Percentiles rank a stretch among this genome's conserved stretches.
Evolutionary conservation across 2,888 invertebrate genomes (phyloP).

Genomic region (Plebejus anna): DNA sequence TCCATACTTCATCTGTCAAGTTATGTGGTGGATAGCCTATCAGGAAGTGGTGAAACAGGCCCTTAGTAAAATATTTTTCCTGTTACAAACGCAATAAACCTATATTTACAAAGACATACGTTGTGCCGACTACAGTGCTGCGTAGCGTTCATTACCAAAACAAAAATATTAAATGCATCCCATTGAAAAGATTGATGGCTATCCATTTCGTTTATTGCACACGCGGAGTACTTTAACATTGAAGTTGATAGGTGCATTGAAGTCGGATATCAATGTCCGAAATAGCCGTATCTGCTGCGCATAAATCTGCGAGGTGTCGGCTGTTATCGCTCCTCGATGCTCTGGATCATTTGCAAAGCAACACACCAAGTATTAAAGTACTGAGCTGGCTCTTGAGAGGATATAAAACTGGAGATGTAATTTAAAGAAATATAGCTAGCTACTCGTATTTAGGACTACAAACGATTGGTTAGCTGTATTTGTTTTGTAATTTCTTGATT

Average conservation of each 20-base stretch:
- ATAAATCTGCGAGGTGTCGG: conserved; percentile 76
- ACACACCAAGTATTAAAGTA: conserved; percentile 68
- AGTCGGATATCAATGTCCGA: conserved; percentile 70
- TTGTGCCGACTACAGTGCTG: background rate
- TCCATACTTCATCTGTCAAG: too few relatives aligned
- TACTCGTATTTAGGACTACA: too few relatives aligned
- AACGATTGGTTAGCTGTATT: too few relatives aligned
- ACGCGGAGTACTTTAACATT: conserved; percentile 64
- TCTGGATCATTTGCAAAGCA: conserved; percentile 76
- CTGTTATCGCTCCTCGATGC: conserved; percentile 71
- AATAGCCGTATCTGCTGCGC: conserved; percentile 65
- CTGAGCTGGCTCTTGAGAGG: conserved; percentile 29
- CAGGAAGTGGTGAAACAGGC: too few relatives aligned
- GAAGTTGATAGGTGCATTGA: conserved; percentile 64
- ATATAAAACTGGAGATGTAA: background rate
- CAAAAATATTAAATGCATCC: conserved; percentile 33
- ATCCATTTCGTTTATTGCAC: conserved; percentile 54
- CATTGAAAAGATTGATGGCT: conserved; percentile 44
- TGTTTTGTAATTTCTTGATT: too few relatives aligned
- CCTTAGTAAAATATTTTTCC: background rate
- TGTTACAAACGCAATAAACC: background rate
- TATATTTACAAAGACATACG: background rate
- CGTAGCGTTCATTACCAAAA: conserved; percentile 15
- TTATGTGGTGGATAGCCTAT: too few relatives aligned
- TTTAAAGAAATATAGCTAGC: background rate